phyloP scores from a whole-genome alignment of 2,113 vertebrate genomes.

The Romanogobio albipinnatus region DNA sequence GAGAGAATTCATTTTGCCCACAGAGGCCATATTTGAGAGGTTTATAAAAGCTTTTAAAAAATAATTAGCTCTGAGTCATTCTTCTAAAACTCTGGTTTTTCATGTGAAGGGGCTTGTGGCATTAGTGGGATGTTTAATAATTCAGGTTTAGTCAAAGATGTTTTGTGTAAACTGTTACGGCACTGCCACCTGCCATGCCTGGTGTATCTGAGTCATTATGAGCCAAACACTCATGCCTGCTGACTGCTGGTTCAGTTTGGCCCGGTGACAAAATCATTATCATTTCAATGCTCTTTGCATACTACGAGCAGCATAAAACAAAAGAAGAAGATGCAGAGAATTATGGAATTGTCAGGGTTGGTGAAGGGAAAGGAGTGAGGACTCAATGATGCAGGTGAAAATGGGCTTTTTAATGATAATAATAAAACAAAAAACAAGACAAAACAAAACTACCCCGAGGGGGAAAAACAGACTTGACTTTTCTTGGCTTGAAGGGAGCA shows the following conservation, averaged over 20 bases:
- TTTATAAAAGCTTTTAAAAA: conserved; percentile 27
- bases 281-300: conserved; percentile 12
- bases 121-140: conserved; percentile 37
- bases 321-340: not conserved
- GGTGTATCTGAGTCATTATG: conserved; percentile 14
- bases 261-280: conserved; percentile 9
- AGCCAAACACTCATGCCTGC: not conserved
- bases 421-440: no score
- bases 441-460: no score
- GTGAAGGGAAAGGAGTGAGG: no score
- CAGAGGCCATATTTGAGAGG: not conserved
- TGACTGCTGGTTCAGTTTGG: not conserved
- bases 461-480: no score
- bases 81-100: not conserved
- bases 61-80: conserved; percentile 4
- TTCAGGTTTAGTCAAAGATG: conserved; percentile 37
- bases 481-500: no score
- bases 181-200: not conserved
- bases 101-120: not conserved
- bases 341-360: no score
- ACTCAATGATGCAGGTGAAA: no score
- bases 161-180: conserved; percentile 16
- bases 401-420: no score
- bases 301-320: not conserved
- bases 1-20: not conserved